Evolutionary conservation across 2,888 invertebrate species (phyloP), one percentile per base, ranked within the genome.

Genomic region (Pelosia muscerda): DNA sequence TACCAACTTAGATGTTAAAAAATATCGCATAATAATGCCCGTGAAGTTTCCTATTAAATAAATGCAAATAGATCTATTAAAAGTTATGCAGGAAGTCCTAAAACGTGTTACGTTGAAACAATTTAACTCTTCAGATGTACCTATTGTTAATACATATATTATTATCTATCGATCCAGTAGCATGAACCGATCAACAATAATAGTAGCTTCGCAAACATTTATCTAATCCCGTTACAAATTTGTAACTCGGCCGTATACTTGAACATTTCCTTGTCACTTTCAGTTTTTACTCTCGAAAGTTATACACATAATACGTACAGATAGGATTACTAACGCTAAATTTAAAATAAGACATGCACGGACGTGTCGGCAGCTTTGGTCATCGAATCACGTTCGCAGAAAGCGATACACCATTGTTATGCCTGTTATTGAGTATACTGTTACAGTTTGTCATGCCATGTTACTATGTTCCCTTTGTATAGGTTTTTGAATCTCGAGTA

Each of bases 301-400:
- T 81, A 80, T 76, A 75, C 69, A 76, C 72, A 80, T 76, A 81
- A 83, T 81, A 79, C 82, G 86, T 84, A 80, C 81, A 88, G 86
- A 93, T 92, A 87, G 85, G 90, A 94, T 94, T 89, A 92, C 90
- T 92, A 88, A 92, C 93, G 93, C 93, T 94, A 93, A 94, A 95
- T 94, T 94, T 92, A 94, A 93, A 93, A 78, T 80, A 81, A 81
- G 85, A 83, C 86, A 79, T 81, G 82, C 73, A 79, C 86, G 86
- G 57, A 69, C 69, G 69, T 69, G 69, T 63, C 69, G 69, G 69
- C 69, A 59, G 69, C 69, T 66, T 65, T 66, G 59, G 65, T 31
- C 63, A 34, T 63, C 79, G 82, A 82, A 83, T 84, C 54, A 59
- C 28, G 55, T 86, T 94, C 93, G 92, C 88, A 84, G 82, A 93